These are phyloP conservation scores for Diceros bicornis DNA, from an alignment of 2,797 vertebrate genomes.

Conservation along the genomic window DNA sequence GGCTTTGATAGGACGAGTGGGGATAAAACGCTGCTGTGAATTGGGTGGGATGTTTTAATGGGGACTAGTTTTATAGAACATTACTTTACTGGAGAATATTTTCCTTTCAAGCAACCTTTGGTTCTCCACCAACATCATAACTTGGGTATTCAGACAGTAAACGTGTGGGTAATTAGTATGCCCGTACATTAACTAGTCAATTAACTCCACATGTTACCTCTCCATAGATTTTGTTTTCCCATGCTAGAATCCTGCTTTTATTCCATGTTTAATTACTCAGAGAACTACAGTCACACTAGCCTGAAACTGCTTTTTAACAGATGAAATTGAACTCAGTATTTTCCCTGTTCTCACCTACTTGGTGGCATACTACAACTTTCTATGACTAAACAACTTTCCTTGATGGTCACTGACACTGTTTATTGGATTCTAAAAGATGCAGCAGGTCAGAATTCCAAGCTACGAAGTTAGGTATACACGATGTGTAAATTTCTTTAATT, in stretches of 20 bases:
- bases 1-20: not conserved
- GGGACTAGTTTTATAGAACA: not conserved
- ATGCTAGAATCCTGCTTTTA: constrained; percentile 37
- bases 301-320: not conserved
- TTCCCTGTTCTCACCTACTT: not conserved
- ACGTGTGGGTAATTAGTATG: not conserved
- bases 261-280: not conserved
- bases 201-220: constrained; percentile 7
- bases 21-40: not conserved
- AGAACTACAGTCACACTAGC: not conserved
- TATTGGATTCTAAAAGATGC: not conserved
- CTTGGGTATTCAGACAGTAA: not conserved
- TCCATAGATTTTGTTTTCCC: not conserved
- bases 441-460: not conserved
- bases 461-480: not conserved
- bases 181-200: not conserved
- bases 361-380: not conserved
- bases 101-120: constrained; percentile 20
- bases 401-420: not conserved
- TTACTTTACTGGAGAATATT: not conserved
- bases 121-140: not conserved
- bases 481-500: not conserved
- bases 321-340: not conserved
- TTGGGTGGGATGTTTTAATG: not conserved
- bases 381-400: not conserved